Conservation (phyloP, 1,140 invertebrate species). For the Atta texana region DNA sequence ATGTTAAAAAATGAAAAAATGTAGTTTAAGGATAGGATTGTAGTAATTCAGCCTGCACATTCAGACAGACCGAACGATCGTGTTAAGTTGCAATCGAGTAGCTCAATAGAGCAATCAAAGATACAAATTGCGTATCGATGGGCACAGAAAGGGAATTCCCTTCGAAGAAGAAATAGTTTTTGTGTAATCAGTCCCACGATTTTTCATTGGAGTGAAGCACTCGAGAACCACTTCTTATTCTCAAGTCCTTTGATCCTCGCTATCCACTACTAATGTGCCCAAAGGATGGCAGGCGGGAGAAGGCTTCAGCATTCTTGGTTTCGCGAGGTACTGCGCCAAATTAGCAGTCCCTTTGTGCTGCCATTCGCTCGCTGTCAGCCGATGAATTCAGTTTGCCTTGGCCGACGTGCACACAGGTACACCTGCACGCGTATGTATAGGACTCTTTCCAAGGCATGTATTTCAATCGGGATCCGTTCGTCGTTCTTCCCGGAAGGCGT, state of each 20-base stretch:
- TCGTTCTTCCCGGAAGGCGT: slow-evolving; percentile 66
- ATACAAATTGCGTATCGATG: slow-evolving; percentile 58
- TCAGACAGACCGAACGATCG: slow-evolving; percentile 2
- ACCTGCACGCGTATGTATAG: not conserved
- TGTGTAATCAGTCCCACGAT: slow-evolving; percentile 40
- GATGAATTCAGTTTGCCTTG: slow-evolving; percentile 73
- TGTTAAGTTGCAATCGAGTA: slow-evolving; percentile 24
- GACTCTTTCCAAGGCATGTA: slow-evolving; percentile 25
- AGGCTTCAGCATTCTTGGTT: slow-evolving; percentile 32
- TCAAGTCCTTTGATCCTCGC: slow-evolving; percentile 61
- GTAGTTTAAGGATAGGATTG: not conserved
- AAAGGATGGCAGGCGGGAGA: slow-evolving; percentile 13
- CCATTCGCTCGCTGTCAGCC: slow-evolving; percentile 73
- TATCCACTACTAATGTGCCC: slow-evolving; percentile 19
- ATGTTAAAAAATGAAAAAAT: not conserved
- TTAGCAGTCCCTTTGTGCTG: slow-evolving; percentile 76
- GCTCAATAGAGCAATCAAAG: slow-evolving; percentile 47
- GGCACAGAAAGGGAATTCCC: slow-evolving; percentile 2
- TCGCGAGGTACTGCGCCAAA: slow-evolving; percentile 65
- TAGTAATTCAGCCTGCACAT: slow-evolving; percentile 7
- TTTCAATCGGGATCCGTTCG: slow-evolving; percentile 63
- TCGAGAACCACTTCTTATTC: slow-evolving; percentile 35
- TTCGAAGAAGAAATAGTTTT: slow-evolving; percentile 47
- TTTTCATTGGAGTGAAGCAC: slow-evolving; percentile 55
- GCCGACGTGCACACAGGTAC: slow-evolving; percentile 21